Conservation (phyloP, 2,797 vertebrate genomes). For the Neosalanx taihuensis region DNA sequence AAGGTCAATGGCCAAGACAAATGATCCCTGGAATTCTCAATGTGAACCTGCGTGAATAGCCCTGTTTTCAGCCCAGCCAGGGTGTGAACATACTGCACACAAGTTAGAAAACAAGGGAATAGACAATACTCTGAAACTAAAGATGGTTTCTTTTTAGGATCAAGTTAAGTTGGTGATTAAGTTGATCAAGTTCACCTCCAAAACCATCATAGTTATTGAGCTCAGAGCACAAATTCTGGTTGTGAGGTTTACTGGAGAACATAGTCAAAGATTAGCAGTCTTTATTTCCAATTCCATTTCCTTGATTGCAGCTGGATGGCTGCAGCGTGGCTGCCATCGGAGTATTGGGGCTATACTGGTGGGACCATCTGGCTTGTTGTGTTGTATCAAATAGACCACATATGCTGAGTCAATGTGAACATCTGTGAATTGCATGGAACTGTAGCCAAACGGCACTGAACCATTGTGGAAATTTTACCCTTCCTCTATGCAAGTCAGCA, state of each 20-base stretch:
- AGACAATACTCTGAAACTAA: not conserved
- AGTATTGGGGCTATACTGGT: constrained; percentile 10
- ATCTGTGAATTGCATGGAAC: constrained; percentile 33
- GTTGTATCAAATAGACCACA: constrained; percentile 26
- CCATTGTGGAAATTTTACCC: constrained; percentile 1
- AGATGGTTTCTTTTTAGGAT: not conserved
- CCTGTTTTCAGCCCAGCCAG: not conserved
- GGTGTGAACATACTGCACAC: not conserved
- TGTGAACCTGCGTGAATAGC: not conserved
- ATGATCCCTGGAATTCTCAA: not conserved
- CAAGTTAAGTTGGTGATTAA: too few species aligned
- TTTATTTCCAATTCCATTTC: constrained; percentile 15
- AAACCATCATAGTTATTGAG: too few species aligned
- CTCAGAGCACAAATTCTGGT: not conserved
- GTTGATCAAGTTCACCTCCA: too few species aligned
- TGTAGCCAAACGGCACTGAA: constrained; percentile 33
- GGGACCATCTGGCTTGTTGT: constrained; percentile 33
- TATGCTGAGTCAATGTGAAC: constrained; percentile 38
- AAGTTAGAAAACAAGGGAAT: not conserved
- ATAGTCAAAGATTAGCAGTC: constrained; percentile 2
- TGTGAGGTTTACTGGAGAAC: not conserved
- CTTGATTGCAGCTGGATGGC: constrained; percentile 24
- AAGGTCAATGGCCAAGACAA: constrained; percentile 12
- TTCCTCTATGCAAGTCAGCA: not conserved
- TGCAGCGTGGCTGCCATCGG: constrained; percentile 14